Evolutionary conservation across 2,888 invertebrate species (phyloP).

Genomic region (Limnephilus auricula): DNA sequence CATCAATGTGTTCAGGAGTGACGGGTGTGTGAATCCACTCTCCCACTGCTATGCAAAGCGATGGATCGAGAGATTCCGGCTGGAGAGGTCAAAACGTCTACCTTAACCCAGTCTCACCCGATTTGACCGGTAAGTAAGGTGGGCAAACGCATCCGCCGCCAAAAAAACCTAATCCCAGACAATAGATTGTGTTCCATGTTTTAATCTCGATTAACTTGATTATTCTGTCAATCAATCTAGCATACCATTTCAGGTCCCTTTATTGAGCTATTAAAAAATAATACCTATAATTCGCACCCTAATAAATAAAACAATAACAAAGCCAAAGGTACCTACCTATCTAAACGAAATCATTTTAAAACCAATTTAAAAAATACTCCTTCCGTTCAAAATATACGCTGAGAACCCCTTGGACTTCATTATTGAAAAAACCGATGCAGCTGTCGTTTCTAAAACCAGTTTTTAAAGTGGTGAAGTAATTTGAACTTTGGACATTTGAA

Average conservation of each 20-base stretch:
- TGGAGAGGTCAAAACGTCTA: no score
- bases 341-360: not conserved
- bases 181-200: no score
- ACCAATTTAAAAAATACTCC: not conserved
- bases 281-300: not conserved
- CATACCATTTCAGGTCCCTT: not conserved
- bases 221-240: not conserved
- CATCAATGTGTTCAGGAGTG: no score
- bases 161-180: no score
- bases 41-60: no score
- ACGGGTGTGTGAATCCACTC: no score
- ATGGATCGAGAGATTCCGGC: no score
- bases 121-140: no score
- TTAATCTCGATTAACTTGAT: not conserved
- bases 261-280: not conserved
- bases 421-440: not conserved
- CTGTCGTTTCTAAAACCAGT: not conserved
- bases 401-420: not conserved
- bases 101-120: no score
- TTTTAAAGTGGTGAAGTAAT: not conserved
- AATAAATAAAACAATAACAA: not conserved
- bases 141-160: no score
- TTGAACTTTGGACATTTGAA: not conserved
- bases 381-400: not conserved
- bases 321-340: not conserved